Evolutionary conservation across 2,888 invertebrate genomes (phyloP).

Genomic region (Desoria tigrina): DNA sequence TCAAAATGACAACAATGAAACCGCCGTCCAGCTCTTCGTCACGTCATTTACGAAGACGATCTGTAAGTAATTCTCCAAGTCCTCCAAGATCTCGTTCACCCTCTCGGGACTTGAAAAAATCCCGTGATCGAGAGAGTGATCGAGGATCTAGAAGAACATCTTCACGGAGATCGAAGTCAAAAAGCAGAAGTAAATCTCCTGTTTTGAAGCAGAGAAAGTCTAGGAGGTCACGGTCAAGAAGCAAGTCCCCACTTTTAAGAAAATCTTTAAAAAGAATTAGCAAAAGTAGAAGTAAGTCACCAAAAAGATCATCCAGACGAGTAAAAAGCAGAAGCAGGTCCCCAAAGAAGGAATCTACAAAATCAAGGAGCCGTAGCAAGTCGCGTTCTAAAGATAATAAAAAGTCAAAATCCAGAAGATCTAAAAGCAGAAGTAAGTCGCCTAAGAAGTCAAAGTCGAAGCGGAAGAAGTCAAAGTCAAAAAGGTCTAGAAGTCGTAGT

Average conservation of each 20-base stretch:
- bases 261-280: slow-evolving; percentile 5
- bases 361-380: slow-evolving; percentile 24
- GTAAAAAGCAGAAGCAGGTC: slow-evolving; percentile 19
- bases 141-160: slow-evolving; percentile 6
- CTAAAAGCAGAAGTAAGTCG: slow-evolving; percentile 25
- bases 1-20: slow-evolving; percentile 2
- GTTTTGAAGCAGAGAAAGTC: slow-evolving; percentile 5
- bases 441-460: neutral
- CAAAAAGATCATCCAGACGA: slow-evolving; percentile 1
- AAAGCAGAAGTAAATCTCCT: slow-evolving; percentile 8
- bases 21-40: slow-evolving; percentile 8
- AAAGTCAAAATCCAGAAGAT: slow-evolving; percentile 33
- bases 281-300: slow-evolving; percentile 4
- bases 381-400: neutral
- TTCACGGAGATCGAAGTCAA: neutral
- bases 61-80: slow-evolving; percentile 18
- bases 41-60: slow-evolving; percentile 21
- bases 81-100: neutral
- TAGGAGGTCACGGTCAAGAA: slow-evolving; percentile 26
- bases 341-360: slow-evolving; percentile 40
- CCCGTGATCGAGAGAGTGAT: neutral
- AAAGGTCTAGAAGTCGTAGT: slow-evolving; percentile 27
- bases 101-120: neutral
- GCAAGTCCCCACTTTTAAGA: slow-evolving; percentile 21
- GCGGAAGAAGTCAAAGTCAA: slow-evolving; percentile 6